Conservation (phyloP, 2,113 vertebrate species). For the Lates calcarifer region DNA sequence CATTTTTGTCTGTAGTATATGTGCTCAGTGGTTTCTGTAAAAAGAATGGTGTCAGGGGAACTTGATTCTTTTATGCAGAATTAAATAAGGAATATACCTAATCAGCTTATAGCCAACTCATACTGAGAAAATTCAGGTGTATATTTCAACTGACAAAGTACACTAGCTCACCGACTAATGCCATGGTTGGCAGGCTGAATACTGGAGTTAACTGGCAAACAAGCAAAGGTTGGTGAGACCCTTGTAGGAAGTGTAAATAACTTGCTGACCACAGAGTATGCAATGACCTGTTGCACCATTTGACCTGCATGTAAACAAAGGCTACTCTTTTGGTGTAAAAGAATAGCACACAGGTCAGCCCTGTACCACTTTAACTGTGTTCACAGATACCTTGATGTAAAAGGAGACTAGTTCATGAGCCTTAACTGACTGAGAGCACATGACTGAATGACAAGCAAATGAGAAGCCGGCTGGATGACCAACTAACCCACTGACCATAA, state of each 20-base stretch:
- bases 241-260: not conserved
- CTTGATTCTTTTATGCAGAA: not conserved
- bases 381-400: not conserved
- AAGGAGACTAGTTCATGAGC: not conserved
- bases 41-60: not conserved
- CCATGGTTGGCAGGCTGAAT: not conserved
- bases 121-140: not conserved
- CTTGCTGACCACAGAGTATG: not conserved
- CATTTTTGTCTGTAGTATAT: not conserved
- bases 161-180: not conserved
- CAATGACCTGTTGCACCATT: not conserved
- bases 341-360: not conserved
- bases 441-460: not conserved
- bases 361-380: too few species aligned
- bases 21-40: not conserved
- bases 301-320: not conserved
- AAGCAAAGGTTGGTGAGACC: not conserved
- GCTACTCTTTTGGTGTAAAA: not conserved
- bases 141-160: not conserved
- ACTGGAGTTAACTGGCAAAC: not conserved
- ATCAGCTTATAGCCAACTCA: not conserved
- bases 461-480: too few species aligned
- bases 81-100: not conserved
- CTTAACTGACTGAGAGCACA: not conserved
- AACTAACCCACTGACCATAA: too few species aligned